A percentile compares a stretch with the other conserved stretches of the same genome.
Conservation (phyloP, 2,797 vertebrate species). For the Tadarida brasiliensis region DNA sequence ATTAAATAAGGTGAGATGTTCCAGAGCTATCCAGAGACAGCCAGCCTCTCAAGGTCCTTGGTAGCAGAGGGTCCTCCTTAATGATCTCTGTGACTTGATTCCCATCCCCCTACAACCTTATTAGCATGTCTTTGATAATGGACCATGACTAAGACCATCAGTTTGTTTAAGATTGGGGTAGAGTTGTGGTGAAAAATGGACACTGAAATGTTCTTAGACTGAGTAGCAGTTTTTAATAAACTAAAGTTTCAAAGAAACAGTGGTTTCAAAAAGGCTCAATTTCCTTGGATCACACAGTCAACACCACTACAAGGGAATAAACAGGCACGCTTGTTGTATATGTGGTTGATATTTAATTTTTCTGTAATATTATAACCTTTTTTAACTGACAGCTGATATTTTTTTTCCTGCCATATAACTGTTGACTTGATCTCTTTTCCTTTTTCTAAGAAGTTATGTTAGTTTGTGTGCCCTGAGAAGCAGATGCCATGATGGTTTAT, state of each 20-base stretch:
- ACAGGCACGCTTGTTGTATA: background rate
- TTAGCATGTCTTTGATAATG: slow-evolving; percentile 52
- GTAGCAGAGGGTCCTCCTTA: background rate
- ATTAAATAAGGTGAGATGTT: slow-evolving; percentile 58
- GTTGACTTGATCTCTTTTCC: background rate
- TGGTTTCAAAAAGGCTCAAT: background rate
- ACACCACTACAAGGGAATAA: background rate
- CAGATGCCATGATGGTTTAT: background rate
- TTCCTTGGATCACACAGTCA: background rate
- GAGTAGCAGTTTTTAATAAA: slow-evolving; percentile 17
- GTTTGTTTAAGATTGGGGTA: background rate
- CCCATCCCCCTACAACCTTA: slow-evolving; percentile 12
- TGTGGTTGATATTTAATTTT: background rate
- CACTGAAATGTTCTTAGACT: background rate
- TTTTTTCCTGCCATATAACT: background rate
- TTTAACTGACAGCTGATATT: background rate
- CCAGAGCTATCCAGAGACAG: slow-evolving; percentile 36
- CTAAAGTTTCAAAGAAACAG: background rate
- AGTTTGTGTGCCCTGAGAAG: background rate
- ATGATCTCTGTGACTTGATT: slow-evolving; percentile 37
- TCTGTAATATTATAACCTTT: background rate
- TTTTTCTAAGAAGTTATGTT: background rate
- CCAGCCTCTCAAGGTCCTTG: slow-evolving; percentile 40
- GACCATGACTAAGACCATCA: slow-evolving; percentile 1
- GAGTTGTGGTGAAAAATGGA: slow-evolving; percentile 1